phyloP scores from a whole-genome alignment of 2,113 vertebrate genomes.

The Datnioides undecimradiatus region DNA sequence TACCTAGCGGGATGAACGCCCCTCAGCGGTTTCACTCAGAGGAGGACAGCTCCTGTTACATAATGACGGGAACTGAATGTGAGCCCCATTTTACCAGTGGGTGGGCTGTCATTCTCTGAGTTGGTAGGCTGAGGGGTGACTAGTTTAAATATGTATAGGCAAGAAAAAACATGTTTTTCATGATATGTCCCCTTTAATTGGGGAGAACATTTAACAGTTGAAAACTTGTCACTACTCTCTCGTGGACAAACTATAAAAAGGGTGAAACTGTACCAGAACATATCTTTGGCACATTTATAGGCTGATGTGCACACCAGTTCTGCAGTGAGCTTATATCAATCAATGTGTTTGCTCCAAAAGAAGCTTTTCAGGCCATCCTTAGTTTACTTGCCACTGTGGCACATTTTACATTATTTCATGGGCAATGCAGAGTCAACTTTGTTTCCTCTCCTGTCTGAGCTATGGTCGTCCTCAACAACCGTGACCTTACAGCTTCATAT shows the following conservation, averaged over 20 bases:
- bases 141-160: no score
- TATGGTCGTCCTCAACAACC: neutral
- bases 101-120: no score
- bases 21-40: no score
- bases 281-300: neutral
- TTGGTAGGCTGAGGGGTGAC: no score
- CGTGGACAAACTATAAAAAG: neutral
- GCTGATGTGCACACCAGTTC: no score
- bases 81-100: no score
- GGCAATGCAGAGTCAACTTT: neutral
- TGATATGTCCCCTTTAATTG: no score
- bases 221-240: neutral
- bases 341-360: neutral
- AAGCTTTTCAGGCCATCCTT: neutral
- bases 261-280: neutral
- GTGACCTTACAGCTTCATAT: neutral
- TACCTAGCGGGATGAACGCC: no score
- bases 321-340: neutral
- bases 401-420: neutral
- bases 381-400: neutral
- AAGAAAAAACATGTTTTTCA: no score
- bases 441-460: constrained; percentile 10
- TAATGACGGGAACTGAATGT: no score
- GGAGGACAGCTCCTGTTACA: no score
- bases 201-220: no score